Evolutionary conservation across 1,140 invertebrate species (phyloP), one percentile per base, ranked within the genome.

Genomic region (Phortica variegata): DNA sequence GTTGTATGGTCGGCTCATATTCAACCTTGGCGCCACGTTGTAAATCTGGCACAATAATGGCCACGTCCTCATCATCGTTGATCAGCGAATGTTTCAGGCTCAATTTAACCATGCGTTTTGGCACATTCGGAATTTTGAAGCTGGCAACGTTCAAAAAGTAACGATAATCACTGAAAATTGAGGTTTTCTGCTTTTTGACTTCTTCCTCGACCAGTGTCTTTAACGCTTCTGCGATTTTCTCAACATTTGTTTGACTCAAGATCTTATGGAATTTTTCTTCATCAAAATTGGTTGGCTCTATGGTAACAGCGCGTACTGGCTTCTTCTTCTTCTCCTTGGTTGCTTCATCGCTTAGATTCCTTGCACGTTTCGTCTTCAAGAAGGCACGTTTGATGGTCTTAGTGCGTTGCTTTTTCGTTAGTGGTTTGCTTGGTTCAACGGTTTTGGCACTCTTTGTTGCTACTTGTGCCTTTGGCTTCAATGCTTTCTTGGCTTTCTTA

Each of bases 1-100:
- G 78, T 31, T 83, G 78, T 15, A 81, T 60, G 0, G 84, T 84
- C 40, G 80, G 77, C 40, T 85, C 83, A 52, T 79, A 80, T 50
- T 84, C 81, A 26, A 78, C 78, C 46, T 78, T 79, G 5, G 65
- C 68, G 12, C 80, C 77, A 29, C 78, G 76, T 54, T 79, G 76
- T 39, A 81, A 54, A 60, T 82, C 81, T 0, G 77, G 49, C 9
- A 80, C 79, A 53, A 82, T 79, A 7, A 82, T 56, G 18, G 79
- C 81, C 12, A 85, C 62, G 26, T 84, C 83, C 38, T 82, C 80
- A 1, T 73, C 60, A 13, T 65, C 52, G 5, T 75, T 61, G 2
- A 82, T 65, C 15, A 83, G 51, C 1, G 77, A 76, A 58, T 85
- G 69, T 32, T 80, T 80, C n/a, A 85, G 58, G 9, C 58, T 43